These are phyloP conservation scores for Malacoctenus gilli DNA, from an alignment of 2,797 vertebrate genomes.

Conservation along the genomic window DNA sequence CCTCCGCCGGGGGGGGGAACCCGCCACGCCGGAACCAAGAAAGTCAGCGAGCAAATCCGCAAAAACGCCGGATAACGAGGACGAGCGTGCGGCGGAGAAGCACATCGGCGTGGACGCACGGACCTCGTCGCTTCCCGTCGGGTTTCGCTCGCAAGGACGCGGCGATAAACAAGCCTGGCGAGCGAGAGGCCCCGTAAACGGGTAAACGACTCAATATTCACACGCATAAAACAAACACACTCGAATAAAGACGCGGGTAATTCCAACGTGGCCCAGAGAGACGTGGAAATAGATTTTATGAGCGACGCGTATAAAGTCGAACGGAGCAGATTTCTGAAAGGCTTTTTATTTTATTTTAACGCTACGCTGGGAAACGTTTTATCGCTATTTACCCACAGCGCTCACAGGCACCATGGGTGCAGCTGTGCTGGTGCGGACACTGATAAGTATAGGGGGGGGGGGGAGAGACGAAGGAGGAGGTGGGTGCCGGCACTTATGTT, in stretches of 20 bases:
- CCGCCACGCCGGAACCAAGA: conserved; percentile 59
- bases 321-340: conserved; percentile 71
- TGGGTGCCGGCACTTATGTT: conserved; percentile 59
- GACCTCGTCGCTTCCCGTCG: conserved; percentile 40
- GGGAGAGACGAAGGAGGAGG: no score
- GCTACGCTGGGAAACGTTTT: conserved; percentile 68
- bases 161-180: conserved; percentile 63
- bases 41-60: conserved; percentile 47
- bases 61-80: conserved; percentile 60
- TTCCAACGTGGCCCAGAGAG: conserved; percentile 69
- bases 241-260: conserved; percentile 71
- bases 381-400: conserved; percentile 68
- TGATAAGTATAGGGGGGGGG: conserved; percentile 65
- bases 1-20: conserved; percentile 54
- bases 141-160: conserved; percentile 40
- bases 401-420: conserved; percentile 56
- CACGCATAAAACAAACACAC: conserved; percentile 76
- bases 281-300: conserved; percentile 79
- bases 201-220: conserved; percentile 73
- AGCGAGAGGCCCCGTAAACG: conserved; percentile 58
- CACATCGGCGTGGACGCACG: conserved; percentile 41
- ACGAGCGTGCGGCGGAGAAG: conserved; percentile 44
- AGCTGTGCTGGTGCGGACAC: conserved; percentile 70
- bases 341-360: conserved; percentile 63
- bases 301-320: conserved; percentile 67